phyloP scores from a whole-genome alignment of 2,888 invertebrate genomes.

The Rhagium mordax region DNA sequence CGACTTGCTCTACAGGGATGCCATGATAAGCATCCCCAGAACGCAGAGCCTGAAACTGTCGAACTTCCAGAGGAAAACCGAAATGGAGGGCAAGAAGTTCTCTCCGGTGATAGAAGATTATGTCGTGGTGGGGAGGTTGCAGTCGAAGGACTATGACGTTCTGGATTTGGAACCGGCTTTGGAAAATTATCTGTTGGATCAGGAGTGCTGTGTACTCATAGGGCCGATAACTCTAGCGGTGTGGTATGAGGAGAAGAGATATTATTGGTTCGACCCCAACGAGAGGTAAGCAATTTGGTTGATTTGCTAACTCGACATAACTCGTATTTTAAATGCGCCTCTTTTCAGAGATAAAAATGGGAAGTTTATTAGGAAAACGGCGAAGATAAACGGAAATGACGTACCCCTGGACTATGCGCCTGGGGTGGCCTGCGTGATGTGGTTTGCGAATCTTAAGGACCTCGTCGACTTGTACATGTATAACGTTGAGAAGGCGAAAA shows the following conservation, averaged over 20 bases:
- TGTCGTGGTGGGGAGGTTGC: slow-evolving; percentile 65
- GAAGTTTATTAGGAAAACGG: slow-evolving; percentile 32
- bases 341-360: slow-evolving; percentile 63
- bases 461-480: slow-evolving; percentile 66
- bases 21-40: slow-evolving; percentile 55
- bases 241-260: slow-evolving; percentile 68
- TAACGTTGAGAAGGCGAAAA: slow-evolving; percentile 60
- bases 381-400: slow-evolving; percentile 51
- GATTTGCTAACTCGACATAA: too few relatives aligned
- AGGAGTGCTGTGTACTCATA: slow-evolving; percentile 65
- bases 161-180: slow-evolving; percentile 66
- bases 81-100: slow-evolving; percentile 58
- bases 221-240: slow-evolving; percentile 68
- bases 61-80: slow-evolving; percentile 58
- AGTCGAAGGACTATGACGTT: slow-evolving; percentile 59
- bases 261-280: slow-evolving; percentile 70
- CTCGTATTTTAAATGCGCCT: too few relatives aligned
- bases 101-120: slow-evolving; percentile 61
- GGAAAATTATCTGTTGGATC: slow-evolving; percentile 63
- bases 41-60: slow-evolving; percentile 52
- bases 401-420: slow-evolving; percentile 50
- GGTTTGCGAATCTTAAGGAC: slow-evolving; percentile 64
- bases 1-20: slow-evolving; percentile 63
- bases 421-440: slow-evolving; percentile 68
- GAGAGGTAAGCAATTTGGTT: slow-evolving; percentile 52